Evolutionary conservation across 2,888 invertebrate genomes (phyloP).

Genomic region (Xestia c-nigrum): DNA sequence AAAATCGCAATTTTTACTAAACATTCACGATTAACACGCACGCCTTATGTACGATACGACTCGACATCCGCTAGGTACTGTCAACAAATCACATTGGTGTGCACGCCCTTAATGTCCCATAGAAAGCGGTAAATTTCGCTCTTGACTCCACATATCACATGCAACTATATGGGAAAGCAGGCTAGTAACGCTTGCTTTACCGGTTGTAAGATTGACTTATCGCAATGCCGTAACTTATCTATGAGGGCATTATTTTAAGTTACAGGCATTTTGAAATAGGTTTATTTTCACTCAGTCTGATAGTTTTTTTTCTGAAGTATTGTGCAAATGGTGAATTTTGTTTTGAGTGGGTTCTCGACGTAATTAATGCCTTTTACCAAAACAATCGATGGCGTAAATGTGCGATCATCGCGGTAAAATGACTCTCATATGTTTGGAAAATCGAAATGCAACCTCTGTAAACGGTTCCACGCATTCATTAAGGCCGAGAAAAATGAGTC

Average conservation of each 20-base stretch:
- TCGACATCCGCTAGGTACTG: conserved; percentile 21
- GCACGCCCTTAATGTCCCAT: conserved; percentile 60
- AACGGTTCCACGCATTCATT: background rate
- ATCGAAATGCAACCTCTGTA: background rate
- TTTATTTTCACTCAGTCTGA: background rate
- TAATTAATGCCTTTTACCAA: background rate
- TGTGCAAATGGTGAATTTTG: too few species aligned
- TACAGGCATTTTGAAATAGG: background rate
- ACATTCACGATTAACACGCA: background rate
- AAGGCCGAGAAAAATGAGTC: background rate
- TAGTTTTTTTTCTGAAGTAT: too few species aligned
- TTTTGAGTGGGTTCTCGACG: background rate
- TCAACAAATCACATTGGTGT: conserved; percentile 28
- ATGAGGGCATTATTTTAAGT: background rate
- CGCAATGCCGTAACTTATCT: conserved; percentile 16
- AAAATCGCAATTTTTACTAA: background rate
- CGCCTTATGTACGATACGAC: background rate
- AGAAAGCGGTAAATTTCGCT: conserved; percentile 64
- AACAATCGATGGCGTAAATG: background rate
- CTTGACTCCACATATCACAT: conserved; percentile 49
- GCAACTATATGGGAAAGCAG: conserved; percentile 54
- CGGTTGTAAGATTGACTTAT: conserved; percentile 30
- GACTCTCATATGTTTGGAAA: too few species aligned
- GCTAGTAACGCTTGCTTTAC: conserved; percentile 43
- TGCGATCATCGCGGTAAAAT: background rate